These are phyloP conservation scores for Petroica traversi DNA, from an alignment of 2,113 vertebrate genomes.

Conservation along the genomic window DNA sequence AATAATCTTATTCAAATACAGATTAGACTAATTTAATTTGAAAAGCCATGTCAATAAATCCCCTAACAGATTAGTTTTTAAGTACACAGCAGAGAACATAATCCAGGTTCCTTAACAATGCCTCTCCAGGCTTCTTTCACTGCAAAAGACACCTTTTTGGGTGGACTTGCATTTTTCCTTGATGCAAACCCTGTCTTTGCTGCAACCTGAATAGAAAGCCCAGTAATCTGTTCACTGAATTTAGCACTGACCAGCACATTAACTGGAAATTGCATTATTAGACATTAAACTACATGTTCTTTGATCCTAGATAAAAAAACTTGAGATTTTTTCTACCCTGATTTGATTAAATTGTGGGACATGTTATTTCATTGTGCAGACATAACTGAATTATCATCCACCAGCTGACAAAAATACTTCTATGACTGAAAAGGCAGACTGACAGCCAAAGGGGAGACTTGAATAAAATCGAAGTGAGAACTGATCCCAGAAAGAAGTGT, in stretches of 20 bases:
- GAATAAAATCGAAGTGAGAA: neutral
- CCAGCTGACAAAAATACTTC: neutral
- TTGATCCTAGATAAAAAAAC: conserved; percentile 44
- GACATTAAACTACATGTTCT: neutral
- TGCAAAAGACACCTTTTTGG: neutral
- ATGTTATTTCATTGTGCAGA: neutral
- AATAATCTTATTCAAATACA: neutral
- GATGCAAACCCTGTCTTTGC: neutral
- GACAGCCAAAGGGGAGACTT: neutral
- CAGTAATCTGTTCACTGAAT: neutral
- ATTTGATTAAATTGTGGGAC: conserved; percentile 11
- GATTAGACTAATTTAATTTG: neutral
- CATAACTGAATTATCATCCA: conserved; percentile 11
- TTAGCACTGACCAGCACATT: neutral
- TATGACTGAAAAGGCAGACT: neutral
- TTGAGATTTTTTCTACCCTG: neutral
- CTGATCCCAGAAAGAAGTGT: neutral
- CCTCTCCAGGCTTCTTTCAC: neutral
- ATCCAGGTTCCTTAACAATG: neutral
- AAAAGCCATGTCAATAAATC: neutral
- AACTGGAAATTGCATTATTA: conserved; percentile 8
- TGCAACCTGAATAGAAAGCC: neutral
- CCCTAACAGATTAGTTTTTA: neutral
- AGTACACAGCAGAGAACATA: neutral
- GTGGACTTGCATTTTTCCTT: neutral